These are phyloP conservation scores for Camponotus pennsylvanicus DNA, from an alignment of 1,140 invertebrate genomes.

Conservation along the genomic window DNA sequence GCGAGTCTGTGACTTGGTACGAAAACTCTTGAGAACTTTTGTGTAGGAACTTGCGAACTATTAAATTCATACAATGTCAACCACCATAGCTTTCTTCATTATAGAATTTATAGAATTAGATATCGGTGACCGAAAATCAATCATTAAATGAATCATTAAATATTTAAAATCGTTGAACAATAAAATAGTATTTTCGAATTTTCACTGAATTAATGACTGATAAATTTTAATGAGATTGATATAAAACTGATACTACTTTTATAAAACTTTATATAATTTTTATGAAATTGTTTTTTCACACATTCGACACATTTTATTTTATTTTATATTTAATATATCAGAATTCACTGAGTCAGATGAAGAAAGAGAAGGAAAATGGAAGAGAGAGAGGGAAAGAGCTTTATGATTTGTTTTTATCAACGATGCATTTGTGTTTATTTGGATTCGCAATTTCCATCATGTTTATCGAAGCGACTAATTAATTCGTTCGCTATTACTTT, in stretches of 20 bases:
- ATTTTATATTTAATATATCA: not conserved
- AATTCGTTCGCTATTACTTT: constrained; percentile 39
- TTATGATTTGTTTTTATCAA: not conserved
- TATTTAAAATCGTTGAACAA: constrained; percentile 3
- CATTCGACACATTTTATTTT: not conserved
- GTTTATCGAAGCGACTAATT: constrained; percentile 40
- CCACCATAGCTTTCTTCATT: constrained; percentile 3
- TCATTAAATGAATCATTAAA: not conserved
- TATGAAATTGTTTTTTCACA: not conserved
- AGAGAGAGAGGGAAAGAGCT: not conserved
- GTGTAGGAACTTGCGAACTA: not conserved
- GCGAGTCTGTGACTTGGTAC: not conserved
- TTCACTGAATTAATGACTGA: not conserved
- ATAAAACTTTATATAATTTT: no score
- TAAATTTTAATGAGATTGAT: not conserved
- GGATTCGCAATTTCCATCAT: constrained; percentile 37
- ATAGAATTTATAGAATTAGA: constrained; percentile 27
- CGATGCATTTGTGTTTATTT: not conserved
- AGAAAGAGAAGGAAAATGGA: no score
- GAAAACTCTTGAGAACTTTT: constrained; percentile 32
- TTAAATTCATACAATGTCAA: constrained; percentile 4
- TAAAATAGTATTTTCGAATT: constrained; percentile 6
- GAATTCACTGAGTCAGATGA: not conserved
- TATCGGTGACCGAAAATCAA: constrained; percentile 9
- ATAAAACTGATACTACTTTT: not conserved